Percentiles rank a stretch among this genome's conserved stretches.
These are phyloP conservation scores for Serripes groenlandicus DNA, from an alignment of 2,888 invertebrate genomes.

Conservation along the genomic window DNA sequence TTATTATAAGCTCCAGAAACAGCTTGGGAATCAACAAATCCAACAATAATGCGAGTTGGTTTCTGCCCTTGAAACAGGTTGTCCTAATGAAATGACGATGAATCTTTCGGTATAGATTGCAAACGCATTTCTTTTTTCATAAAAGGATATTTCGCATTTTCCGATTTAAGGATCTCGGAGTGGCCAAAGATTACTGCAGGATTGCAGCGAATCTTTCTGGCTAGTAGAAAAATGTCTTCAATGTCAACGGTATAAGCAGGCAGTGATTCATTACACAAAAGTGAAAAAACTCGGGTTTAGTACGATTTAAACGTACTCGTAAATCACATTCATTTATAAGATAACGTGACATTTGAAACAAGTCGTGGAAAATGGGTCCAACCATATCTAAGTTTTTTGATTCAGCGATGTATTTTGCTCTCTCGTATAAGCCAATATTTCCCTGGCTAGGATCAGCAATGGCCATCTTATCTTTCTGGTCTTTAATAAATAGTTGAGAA, in stretches of 20 bases:
- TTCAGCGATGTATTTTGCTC: background rate
- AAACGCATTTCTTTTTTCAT: constrained; percentile 22
- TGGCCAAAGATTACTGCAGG: constrained; percentile 51
- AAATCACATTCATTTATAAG: constrained; percentile 9
- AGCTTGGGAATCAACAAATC: constrained; percentile 34
- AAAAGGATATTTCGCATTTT: constrained; percentile 37
- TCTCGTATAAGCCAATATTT: constrained; percentile 7
- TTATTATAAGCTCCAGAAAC: constrained; percentile 28
- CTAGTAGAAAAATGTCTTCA: constrained; percentile 22
- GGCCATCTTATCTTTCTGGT: background rate
- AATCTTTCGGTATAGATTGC: constrained; percentile 31
- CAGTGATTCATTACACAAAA: background rate
- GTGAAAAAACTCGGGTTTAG: background rate
- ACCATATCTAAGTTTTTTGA: background rate
- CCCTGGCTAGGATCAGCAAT: background rate
- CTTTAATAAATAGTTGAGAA: constrained; percentile 13
- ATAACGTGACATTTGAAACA: constrained; percentile 3
- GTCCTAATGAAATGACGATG: constrained; percentile 32
- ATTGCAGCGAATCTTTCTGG: constrained; percentile 51
- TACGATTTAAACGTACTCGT: background rate
- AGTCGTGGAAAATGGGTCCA: constrained; percentile 12
- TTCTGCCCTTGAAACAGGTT: constrained; percentile 44
- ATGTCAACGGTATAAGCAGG: constrained; percentile 7
- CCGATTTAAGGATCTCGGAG: constrained; percentile 32
- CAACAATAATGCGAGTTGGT: constrained; percentile 21